Conservation (phyloP, 30 jellyfish, hydroid and myxozoan species). For the Pseudorhiza aurosa region DNA sequence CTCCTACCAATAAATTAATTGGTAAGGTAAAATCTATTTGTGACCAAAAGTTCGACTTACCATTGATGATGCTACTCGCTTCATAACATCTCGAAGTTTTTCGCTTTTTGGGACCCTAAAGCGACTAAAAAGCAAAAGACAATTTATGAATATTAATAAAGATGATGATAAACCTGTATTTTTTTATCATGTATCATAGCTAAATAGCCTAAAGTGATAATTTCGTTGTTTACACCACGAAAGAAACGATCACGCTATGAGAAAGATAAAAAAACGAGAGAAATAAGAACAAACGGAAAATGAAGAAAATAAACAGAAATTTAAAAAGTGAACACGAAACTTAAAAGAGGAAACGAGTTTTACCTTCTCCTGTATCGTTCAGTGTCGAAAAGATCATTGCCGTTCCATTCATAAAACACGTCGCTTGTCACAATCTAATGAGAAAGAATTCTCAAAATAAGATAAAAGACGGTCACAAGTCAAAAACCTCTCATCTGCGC, state of each 20-base stretch:
- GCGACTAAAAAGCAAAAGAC: conserved; percentile 40
- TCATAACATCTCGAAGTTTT: conserved; percentile 63
- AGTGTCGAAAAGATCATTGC: conserved; percentile 83
- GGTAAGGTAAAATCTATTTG: too few species aligned
- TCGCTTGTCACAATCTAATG: conserved; percentile 81
- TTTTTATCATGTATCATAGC: too few species aligned
- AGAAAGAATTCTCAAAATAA: not conserved
- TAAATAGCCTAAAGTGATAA: too few species aligned
- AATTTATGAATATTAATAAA: not conserved
- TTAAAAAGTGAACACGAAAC: not conserved
- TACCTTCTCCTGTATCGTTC: conserved; percentile 49
- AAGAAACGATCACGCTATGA: not conserved
- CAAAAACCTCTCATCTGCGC: too few species aligned
- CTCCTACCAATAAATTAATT: too few species aligned
- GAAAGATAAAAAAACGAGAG: not conserved
- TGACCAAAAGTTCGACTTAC: too few species aligned
- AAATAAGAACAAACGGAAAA: not conserved
- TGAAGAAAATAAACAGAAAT: too few species aligned
- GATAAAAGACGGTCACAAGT: too few species aligned
- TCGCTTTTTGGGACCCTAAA: conserved; percentile 74
- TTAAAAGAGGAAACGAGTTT: not conserved
- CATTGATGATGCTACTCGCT: conserved; percentile 67
- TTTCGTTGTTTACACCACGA: too few species aligned
- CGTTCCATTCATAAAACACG: conserved; percentile 83
- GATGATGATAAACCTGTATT: not conserved